phyloP scores from a whole-genome alignment of 2,888 invertebrate species.

The Drosophila parthenogenetica region DNA sequence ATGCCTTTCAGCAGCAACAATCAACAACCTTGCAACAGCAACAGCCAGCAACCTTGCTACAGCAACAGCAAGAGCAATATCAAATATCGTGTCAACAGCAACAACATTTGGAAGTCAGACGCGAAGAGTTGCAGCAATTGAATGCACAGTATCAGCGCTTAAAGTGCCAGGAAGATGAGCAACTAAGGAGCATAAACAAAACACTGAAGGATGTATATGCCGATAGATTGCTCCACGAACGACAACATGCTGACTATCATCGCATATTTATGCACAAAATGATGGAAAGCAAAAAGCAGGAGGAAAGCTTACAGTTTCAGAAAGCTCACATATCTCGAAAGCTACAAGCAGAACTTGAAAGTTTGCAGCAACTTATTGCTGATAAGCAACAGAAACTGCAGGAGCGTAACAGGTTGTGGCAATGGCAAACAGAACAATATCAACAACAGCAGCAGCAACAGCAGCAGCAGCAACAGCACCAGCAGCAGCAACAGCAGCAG shows the following conservation, averaged over 20 bases:
- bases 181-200: conserved; percentile 35
- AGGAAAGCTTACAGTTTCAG: conserved; percentile 40
- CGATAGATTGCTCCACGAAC: conserved; percentile 41
- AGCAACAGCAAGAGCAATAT: conserved; percentile 36
- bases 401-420: conserved; percentile 10
- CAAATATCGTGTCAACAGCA: conserved; percentile 27
- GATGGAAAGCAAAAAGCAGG: conserved; percentile 54
- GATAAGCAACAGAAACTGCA: conserved; percentile 35
- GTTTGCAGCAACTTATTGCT: conserved; percentile 41
- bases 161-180: conserved; percentile 48
- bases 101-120: conserved; percentile 12
- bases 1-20: conserved; percentile 24
- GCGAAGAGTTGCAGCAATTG: conserved; percentile 55
- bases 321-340: conserved; percentile 27
- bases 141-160: conserved; percentile 40
- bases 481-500: conserved; percentile 6
- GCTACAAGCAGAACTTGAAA: conserved; percentile 15
- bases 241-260: conserved; percentile 64
- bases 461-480: conserved; percentile 5
- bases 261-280: conserved; percentile 59
- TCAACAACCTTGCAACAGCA: conserved; percentile 6
- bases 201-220: conserved; percentile 36
- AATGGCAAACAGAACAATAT: conserved; percentile 16
- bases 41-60: conserved; percentile 11
- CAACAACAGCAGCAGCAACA: conserved; percentile 21